These are phyloP conservation scores for Glaucomys volans DNA, from an alignment of 2,113 vertebrate genomes.

Conservation along the genomic window DNA sequence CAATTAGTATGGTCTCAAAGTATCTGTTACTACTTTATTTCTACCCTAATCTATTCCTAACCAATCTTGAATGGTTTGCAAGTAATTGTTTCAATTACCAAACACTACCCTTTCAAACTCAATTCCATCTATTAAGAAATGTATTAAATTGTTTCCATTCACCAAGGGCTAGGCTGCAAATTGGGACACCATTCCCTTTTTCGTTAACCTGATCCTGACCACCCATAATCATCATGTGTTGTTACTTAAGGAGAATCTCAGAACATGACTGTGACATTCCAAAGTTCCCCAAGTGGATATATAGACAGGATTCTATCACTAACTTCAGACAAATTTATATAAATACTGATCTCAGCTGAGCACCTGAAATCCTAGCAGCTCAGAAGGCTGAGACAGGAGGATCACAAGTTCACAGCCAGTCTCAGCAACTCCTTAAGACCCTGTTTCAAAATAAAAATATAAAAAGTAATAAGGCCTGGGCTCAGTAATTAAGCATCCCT, in stretches of 20 bases:
- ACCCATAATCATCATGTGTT: not conserved
- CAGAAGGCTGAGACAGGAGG: not conserved
- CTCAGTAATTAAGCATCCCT: no score
- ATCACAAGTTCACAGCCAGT: not conserved
- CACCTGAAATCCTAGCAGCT: no score
- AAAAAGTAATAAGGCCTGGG: no score
- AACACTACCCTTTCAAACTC: slow-evolving; percentile 3
- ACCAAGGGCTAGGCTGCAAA: not conserved
- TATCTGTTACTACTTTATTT: not conserved
- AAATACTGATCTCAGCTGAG: not conserved
- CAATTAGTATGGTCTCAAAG: not conserved
- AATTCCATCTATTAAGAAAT: slow-evolving; percentile 39
- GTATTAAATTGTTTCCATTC: not conserved
- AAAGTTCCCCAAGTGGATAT: not conserved
- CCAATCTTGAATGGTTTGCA: slow-evolving; percentile 11
- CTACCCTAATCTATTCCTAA: not conserved
- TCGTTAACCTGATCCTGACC: not conserved
- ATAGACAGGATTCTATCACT: not conserved
- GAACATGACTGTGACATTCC: not conserved
- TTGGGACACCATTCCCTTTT: not conserved
- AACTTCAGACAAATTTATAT: not conserved
- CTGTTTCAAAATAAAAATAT: not conserved
- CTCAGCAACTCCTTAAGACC: not conserved
- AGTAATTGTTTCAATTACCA: not conserved
- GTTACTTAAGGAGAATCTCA: slow-evolving; percentile 3